A percentile compares a stretch with the other conserved stretches of the same genome.
Evolutionary conservation across 2,797 vertebrate genomes (phyloP).

Genomic region (Crenichthys baileyi): DNA sequence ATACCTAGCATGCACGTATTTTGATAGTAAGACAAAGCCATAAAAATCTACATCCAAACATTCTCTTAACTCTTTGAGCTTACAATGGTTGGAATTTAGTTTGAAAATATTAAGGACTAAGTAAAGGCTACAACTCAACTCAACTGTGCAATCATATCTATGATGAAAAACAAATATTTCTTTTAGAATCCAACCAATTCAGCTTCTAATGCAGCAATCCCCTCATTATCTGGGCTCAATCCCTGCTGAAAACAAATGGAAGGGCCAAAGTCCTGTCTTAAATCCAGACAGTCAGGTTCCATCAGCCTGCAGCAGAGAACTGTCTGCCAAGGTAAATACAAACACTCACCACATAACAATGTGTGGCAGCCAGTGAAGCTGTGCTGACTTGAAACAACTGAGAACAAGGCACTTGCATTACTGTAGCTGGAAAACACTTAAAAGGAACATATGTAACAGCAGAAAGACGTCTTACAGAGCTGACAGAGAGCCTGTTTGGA

Average conservation of each 20-base stretch:
- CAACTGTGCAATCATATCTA: background rate
- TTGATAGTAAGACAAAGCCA: too few relatives aligned
- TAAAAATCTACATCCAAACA: too few relatives aligned
- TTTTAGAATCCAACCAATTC: constrained; percentile 59
- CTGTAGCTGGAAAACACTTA: background rate
- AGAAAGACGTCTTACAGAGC: background rate
- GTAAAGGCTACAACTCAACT: background rate
- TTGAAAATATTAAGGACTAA: background rate
- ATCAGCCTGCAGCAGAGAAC: constrained; percentile 58
- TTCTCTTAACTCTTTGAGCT: background rate
- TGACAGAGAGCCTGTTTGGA: background rate
- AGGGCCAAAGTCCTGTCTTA: constrained; percentile 37
- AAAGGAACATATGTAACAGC: background rate
- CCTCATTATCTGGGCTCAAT: constrained; percentile 58
- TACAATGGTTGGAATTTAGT: background rate
- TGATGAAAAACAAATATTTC: constrained; percentile 41
- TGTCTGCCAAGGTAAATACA: constrained; percentile 72
- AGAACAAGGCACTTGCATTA: constrained; percentile 35
- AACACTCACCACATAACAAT: constrained; percentile 53
- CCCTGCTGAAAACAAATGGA: constrained; percentile 69
- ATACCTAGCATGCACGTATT: too few relatives aligned
- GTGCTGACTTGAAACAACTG: constrained; percentile 30
- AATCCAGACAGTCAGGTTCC: constrained; percentile 62
- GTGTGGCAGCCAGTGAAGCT: constrained; percentile 45
- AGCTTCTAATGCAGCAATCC: constrained; percentile 52